Base-by-base conservation (phyloP, 2,888 invertebrate genomes). In the Incurvaria masculella region DNA sequence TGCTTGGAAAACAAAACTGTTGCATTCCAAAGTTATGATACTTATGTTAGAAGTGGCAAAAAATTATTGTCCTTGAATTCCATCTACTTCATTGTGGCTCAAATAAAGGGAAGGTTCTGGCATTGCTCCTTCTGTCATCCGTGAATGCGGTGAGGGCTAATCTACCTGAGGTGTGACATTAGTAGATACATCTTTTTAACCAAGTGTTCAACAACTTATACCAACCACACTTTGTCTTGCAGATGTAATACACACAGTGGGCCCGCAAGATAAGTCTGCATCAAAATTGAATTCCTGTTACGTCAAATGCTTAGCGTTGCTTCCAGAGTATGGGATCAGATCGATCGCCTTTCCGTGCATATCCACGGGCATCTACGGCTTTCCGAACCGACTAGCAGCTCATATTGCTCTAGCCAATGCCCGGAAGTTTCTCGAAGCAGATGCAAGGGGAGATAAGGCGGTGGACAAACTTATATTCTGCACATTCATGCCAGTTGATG, bases 231-330 rank as follows among this genome's bases (percentile, higher is more conserved):
- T 51, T 52, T 54, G 41, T 52, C 52, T 81, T 82, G 40, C 74
- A 93, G 93, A 91, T 76, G 84, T 95, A 0, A 91, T 95, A 54
- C 93, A 94, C 63, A 93, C 94, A 6, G 94, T 94, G 17, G 95
- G 95, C 1, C 94, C 95, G 1, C 81, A 82, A 60, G 88, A 90
- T 42, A 87, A 88, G 52, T 83, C 87, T 4, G 81, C 84, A 5
- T 66, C 79, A 0, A 69, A 80, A 41, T 78, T 95, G 5, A 65
- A 74, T 47, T 80, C 81, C 1, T 91, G 92, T 63, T 95, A 95
- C 61, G 69, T 79, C 47, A 86, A 83, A 17, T 82, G 85, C 59
- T 69, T 94, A 1, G 64, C 81, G 1, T 54, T 85, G 16, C 80
- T 81, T 47, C 60, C 69, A 14, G 66, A 81, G 23, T 78, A 87